A percentile compares a stretch with the other conserved stretches of the same genome.
Evolutionary conservation across 2,888 invertebrate species (phyloP).

Genomic region (Megamerina dolium): DNA sequence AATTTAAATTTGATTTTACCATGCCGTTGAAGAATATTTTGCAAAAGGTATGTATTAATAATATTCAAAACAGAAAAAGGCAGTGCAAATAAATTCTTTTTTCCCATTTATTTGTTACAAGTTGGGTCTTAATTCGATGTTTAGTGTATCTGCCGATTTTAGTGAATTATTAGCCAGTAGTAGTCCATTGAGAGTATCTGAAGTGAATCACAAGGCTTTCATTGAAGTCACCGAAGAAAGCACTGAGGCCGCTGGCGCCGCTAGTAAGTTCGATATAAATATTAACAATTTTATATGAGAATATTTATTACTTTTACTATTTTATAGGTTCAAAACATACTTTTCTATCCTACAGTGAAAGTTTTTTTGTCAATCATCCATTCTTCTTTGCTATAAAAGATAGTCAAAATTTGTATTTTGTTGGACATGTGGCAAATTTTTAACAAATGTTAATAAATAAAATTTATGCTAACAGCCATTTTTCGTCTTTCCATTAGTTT

Average conservation of each 20-base stretch:
- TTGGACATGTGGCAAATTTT: slow-evolving; percentile 30
- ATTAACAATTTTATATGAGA: neutral
- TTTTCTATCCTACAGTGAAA: no score
- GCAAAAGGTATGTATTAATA: neutral
- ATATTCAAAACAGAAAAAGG: no score
- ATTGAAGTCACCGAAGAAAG: slow-evolving; percentile 86
- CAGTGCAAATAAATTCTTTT: no score
- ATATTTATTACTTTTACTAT: no score
- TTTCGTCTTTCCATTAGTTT: no score
- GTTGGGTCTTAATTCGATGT: slow-evolving; percentile 67
- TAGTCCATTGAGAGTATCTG: slow-evolving; percentile 57
- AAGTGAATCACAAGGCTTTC: slow-evolving; percentile 77
- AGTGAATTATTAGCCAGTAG: slow-evolving; percentile 54
- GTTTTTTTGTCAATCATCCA: no score
- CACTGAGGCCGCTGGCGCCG: slow-evolving; percentile 81
- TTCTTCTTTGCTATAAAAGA: slow-evolving; percentile 34
- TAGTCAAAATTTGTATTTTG: slow-evolving; percentile 31
- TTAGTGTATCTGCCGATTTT: slow-evolving; percentile 57
- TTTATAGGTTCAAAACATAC: no score
- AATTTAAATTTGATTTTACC: slow-evolving; percentile 71
- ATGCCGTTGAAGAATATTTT: slow-evolving; percentile 55
- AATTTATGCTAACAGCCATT: no score
- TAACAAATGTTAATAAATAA: no score
- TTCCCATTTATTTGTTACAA: slow-evolving; percentile 34
- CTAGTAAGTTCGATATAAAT: slow-evolving; percentile 43